Percentiles rank a stretch among this genome's conserved stretches.
Evolutionary conservation across 2,113 vertebrate species (phyloP).

Genomic region (Peromyscus maniculatus): DNA sequence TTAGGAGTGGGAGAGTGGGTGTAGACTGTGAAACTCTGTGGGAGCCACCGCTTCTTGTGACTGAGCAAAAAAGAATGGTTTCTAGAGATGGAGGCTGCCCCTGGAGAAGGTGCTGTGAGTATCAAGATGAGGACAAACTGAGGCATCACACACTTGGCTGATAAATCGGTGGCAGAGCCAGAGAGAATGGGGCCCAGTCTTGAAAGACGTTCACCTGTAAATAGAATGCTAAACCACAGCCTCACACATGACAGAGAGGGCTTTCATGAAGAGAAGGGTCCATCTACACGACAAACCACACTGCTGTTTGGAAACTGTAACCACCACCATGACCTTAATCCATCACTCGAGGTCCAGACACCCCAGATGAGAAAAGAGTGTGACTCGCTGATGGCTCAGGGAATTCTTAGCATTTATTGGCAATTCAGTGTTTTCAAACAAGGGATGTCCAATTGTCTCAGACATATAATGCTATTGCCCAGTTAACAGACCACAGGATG

Average conservation of each 20-base stretch:
- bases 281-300: neutral
- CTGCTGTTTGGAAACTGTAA: neutral
- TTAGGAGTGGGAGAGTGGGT: neutral
- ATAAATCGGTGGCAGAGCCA: neutral
- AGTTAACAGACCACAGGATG: neutral
- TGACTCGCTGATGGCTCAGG: neutral
- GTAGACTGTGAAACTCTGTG: neutral
- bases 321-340: neutral
- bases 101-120: neutral
- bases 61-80: neutral
- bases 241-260: neutral
- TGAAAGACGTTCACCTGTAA: neutral
- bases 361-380: neutral
- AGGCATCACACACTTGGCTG: too few species aligned
- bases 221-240: neutral
- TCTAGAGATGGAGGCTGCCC: neutral
- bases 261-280: neutral
- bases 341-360: neutral
- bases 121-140: too few species aligned
- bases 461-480: neutral
- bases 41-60: neutral
- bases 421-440: neutral
- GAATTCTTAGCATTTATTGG: neutral
- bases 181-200: neutral
- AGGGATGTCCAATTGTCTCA: neutral